Base-by-base conservation (phyloP, 2,888 invertebrate genomes). In the Adelognathus sp. region DNA sequence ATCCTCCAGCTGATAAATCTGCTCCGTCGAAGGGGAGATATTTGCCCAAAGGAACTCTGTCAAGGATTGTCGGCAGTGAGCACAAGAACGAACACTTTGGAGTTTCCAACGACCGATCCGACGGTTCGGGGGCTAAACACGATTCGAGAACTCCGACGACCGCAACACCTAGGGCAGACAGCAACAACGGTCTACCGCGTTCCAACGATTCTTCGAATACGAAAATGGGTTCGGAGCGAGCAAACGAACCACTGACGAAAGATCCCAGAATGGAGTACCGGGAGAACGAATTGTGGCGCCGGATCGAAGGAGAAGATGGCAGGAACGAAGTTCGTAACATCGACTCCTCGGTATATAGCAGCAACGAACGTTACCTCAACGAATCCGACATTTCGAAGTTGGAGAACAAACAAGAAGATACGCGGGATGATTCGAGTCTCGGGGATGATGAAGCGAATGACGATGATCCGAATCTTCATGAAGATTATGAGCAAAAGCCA, bases 21-120 rank as follows among this genome's bases (percentile, higher is more conserved):
- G n/a, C 72, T 1, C 29, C 54, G 3, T 36, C 69, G 9, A 54
- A 50, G 5, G 56, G 39, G 9, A 66, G 69, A 36, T 61, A 77
- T 52, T 46, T 63, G 44, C 67, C 67, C 0, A 44, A 36, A 21
- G 76, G 60, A 3, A 69, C 60, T 7, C 14, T 71, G 7, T 66
- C 76, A 7, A 60, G 33, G 60, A 66, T 66, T 18, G 52, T 66
- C 3, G 61, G 36, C 9, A 31, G 31, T 27, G 44, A 44, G 4
- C n/a, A 44, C 3, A 54, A 72, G 41, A 24, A 54, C 3, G 44
- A 73, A 11, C n/a, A 73, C 33, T 64, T 46, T 46, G 24, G 21
- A 1, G 11, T 14, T 6, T 1, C 9, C 18, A 44, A 44, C 21
- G 44, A 36, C 5, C 31, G n/a, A 14, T 29, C 21, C 6, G 9